Percentiles rank a stretch among this genome's conserved stretches.
These are phyloP conservation scores for Aspidiotus destructor DNA, from an alignment of 2,888 invertebrate species.

Conservation along the genomic window DNA sequence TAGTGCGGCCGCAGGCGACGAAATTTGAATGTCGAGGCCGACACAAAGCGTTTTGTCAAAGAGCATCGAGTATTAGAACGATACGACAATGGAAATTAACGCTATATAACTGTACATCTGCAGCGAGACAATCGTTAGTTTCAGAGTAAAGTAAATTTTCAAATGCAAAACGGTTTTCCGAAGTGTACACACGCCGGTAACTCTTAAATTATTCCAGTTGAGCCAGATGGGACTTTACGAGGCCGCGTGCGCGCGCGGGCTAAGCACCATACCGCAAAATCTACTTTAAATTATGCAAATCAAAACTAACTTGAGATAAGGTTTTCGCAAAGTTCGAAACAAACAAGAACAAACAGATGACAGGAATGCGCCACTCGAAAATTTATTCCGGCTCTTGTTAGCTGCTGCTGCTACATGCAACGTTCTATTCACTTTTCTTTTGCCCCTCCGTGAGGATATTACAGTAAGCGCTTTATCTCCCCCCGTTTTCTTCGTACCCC, in stretches of 20 bases:
- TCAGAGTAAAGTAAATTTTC: conserved; percentile 26
- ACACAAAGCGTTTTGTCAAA: conserved; percentile 16
- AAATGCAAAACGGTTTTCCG: conserved; percentile 26
- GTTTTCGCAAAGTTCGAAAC: conserved; percentile 29
- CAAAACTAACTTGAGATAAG: conserved; percentile 32
- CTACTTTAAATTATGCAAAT: conserved; percentile 32
- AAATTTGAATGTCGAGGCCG: not conserved
- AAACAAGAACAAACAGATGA: conserved; percentile 31
- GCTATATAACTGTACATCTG: conserved; percentile 20
- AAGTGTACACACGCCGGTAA: conserved; percentile 22
- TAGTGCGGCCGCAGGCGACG: no score
- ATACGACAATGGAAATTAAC: conserved; percentile 29
- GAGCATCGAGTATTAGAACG: conserved; percentile 26
- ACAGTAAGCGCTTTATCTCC: no score
- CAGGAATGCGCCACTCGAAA: conserved; percentile 26
- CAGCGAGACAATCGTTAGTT: conserved; percentile 27
- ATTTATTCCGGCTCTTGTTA: conserved; percentile 20
- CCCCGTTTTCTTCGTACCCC: no score
- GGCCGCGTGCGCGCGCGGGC: not conserved
- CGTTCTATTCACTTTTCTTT: no score
- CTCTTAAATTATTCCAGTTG: conserved; percentile 32
- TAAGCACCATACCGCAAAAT: conserved; percentile 30
- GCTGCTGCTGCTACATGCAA: no score
- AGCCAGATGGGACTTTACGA: conserved; percentile 30
- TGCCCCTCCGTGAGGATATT: no score